phyloP scores from a whole-genome alignment of 1,140 invertebrate genomes.

The Calephelis nemesis region DNA sequence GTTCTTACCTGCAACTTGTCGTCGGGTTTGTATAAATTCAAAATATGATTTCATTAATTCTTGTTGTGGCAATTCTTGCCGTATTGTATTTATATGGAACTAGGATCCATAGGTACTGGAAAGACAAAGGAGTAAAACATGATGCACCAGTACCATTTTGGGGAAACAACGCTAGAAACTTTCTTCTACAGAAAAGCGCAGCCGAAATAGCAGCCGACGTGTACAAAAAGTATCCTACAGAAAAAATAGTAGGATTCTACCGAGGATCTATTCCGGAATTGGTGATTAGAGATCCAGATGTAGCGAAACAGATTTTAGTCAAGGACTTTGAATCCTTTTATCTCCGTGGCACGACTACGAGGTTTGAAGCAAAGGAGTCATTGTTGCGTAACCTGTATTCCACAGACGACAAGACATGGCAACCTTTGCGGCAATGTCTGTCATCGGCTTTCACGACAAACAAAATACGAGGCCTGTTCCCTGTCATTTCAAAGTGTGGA shows the following conservation, averaged over 20 bases:
- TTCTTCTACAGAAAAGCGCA: slow-evolving; percentile 35
- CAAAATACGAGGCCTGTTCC: slow-evolving; percentile 79
- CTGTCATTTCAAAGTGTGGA: slow-evolving; percentile 49
- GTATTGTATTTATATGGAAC: slow-evolving; percentile 23
- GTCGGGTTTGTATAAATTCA: too few species aligned
- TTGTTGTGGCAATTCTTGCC: too few species aligned
- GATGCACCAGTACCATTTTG: slow-evolving; percentile 54
- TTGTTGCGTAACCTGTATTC: slow-evolving; percentile 46
- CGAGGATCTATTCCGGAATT: slow-evolving; percentile 57
- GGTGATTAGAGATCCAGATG: slow-evolving; percentile 77
- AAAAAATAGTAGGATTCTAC: slow-evolving; percentile 45
- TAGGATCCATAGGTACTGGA: slow-evolving; percentile 64
- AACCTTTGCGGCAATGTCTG: slow-evolving; percentile 74
- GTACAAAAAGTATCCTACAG: slow-evolving; percentile 44
- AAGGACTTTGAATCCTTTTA: slow-evolving; percentile 80
- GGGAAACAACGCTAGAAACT: slow-evolving; percentile 45
- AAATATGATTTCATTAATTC: too few species aligned
- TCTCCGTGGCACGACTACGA: slow-evolving; percentile 33
- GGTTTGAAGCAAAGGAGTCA: slow-evolving; percentile 44
- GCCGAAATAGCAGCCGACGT: slow-evolving; percentile 34
- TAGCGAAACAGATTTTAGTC: slow-evolving; percentile 78
- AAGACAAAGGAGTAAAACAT: slow-evolving; percentile 59
- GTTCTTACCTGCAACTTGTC: too few species aligned
- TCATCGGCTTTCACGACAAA: slow-evolving; percentile 79
- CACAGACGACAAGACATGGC: slow-evolving; percentile 74